Base-by-base conservation (phyloP, 2,113 vertebrate species). In the Gnathonemus longibarbis region DNA sequence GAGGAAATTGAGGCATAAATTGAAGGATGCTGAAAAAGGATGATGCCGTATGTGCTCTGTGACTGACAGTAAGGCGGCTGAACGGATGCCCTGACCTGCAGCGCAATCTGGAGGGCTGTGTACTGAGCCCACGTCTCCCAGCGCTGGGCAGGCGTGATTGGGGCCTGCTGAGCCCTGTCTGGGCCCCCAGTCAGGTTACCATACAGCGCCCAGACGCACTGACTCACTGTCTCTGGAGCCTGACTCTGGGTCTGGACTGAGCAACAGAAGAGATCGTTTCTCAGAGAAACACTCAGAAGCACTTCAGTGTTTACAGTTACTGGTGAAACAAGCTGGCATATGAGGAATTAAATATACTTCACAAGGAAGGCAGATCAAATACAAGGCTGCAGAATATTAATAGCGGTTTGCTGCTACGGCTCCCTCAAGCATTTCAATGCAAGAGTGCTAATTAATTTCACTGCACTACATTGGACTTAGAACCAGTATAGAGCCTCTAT, bases 61-160 rank as follows among this genome's bases (percentile, higher is more conserved):
- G 19, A 53, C 15, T 35, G 27, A 27, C 10, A 27, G 35, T 7
- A 21, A 24, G 42, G 1, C 80, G 2, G 48, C 42, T 58, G 62
- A 80, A 86, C 3, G 9, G n/a, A 21, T 56, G 50, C 46, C 74
- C 93, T 91, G 88, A 96, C 96, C 93, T 95, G 90, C 87, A 96
- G 89, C 0, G 95, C 94, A 62, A 95, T 92, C 93, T 96, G 93
- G 90, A 96, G 94, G 35, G 96, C 95, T 27, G 94, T 93, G 85
- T 95, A 95, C 91, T 96, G 95, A 90, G 96, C 91, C 95, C 95
- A 96, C 87, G 95, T 91, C 91, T 96, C 95, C 91, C 95, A 93
- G 92, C 91, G 94, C 92, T 95, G 94, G 1, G 80, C 77, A 0
- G 91, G 66, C 1, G 95, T 91, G 3, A 95, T 94, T 27, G 77